Evolutionary conservation across 2,888 invertebrate species (phyloP).

Genomic region (Cryptocephalus moraei): DNA sequence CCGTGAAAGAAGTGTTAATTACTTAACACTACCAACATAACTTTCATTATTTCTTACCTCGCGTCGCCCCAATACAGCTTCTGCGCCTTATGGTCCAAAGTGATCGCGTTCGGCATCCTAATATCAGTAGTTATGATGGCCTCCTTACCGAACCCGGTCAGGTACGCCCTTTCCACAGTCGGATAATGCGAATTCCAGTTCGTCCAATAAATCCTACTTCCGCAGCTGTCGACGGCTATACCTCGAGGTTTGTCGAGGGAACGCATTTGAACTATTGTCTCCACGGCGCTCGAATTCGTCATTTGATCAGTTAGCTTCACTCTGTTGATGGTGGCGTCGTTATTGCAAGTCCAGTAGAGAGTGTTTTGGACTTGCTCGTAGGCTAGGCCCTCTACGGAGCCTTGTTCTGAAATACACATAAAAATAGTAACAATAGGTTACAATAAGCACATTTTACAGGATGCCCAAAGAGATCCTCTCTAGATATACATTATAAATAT

Average conservation of each 20-base stretch:
- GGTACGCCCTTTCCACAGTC: slow-evolving; percentile 64
- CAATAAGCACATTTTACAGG: background rate
- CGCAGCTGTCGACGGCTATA: slow-evolving; percentile 76
- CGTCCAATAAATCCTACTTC: slow-evolving; percentile 71
- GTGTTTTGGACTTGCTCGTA: slow-evolving; percentile 58
- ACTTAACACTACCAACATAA: no score
- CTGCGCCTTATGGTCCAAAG: slow-evolving; percentile 63
- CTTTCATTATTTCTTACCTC: slow-evolving; percentile 5
- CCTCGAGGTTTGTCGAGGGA: slow-evolving; percentile 72
- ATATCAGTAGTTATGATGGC: slow-evolving; percentile 69
- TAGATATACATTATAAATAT: no score
- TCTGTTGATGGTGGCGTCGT: slow-evolving; percentile 61
- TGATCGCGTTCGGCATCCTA: slow-evolving; percentile 76
- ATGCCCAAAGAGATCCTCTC: no score
- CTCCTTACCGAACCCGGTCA: slow-evolving; percentile 45
- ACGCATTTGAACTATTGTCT: slow-evolving; percentile 53
- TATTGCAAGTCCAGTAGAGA: slow-evolving; percentile 81
- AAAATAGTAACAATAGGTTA: background rate
- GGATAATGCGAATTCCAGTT: slow-evolving; percentile 81
- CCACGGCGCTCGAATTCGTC: slow-evolving; percentile 35
- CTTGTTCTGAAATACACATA: slow-evolving; percentile 49
- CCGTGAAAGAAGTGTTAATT: no score
- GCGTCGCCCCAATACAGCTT: slow-evolving; percentile 83
- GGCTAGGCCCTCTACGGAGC: slow-evolving; percentile 80
- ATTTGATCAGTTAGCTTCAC: slow-evolving; percentile 41